A percentile compares a stretch with the other conserved stretches of the same genome.
phyloP scores from a whole-genome alignment of 2,888 invertebrate species.

The Willowsia nigromaculata region DNA sequence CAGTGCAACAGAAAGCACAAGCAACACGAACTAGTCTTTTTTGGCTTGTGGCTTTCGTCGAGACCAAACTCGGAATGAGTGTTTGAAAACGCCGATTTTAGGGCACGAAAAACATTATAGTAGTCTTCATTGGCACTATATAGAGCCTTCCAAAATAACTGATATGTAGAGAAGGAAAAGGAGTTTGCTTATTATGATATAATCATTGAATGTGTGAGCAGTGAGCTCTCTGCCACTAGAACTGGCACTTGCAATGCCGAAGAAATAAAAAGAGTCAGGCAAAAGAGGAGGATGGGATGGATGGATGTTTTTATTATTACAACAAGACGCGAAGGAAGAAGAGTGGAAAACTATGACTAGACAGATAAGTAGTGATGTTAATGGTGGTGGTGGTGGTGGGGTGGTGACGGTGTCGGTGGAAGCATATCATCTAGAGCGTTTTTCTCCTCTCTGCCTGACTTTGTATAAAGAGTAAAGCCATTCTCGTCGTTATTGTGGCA shows the following conservation, averaged over 20 bases:
- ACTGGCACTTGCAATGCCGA: background rate
- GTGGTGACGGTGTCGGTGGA: constrained; percentile 20
- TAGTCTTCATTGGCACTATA: background rate
- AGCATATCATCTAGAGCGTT: background rate
- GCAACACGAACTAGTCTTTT: constrained; percentile 2
- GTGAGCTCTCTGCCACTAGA: background rate
- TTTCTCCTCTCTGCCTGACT: background rate
- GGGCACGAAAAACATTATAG: constrained; percentile 42
- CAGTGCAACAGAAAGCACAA: background rate
- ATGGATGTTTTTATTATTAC: constrained; percentile 38
- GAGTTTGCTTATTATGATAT: background rate
- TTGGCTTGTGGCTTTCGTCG: constrained; percentile 56
- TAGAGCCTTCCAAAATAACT: constrained; percentile 1
- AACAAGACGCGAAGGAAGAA: constrained; percentile 20
- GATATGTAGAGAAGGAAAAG: background rate
- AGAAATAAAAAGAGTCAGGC: background rate
- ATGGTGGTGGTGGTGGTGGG: constrained; percentile 9
- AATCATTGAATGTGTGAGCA: background rate
- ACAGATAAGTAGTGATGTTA: constrained; percentile 26
- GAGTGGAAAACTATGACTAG: background rate
- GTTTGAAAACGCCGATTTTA: constrained; percentile 59
- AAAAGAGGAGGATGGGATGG: constrained; percentile 6
- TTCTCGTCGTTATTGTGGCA: constrained; percentile 16
- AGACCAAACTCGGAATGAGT: constrained; percentile 68
- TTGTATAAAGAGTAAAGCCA: constrained; percentile 7